These are phyloP conservation scores for Serripes groenlandicus DNA, from an alignment of 2,888 invertebrate genomes.

Conservation along the genomic window DNA sequence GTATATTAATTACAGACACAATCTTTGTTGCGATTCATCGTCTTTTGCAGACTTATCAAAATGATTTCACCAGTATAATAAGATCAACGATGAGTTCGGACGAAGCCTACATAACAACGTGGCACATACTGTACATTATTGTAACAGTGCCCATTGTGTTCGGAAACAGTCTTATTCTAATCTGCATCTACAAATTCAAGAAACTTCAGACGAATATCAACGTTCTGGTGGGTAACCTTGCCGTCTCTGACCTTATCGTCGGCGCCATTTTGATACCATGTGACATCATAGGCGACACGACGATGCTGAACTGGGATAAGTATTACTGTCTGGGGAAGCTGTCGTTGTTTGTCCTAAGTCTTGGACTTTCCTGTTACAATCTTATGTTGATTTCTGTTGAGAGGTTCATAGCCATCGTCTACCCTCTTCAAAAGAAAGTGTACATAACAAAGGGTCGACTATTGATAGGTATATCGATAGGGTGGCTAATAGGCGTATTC, in stretches of 20 bases:
- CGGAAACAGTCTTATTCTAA: slow-evolving; percentile 49
- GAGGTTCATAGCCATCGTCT: slow-evolving; percentile 36
- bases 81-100: neutral
- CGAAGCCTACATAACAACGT: slow-evolving; percentile 27
- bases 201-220: slow-evolving; percentile 38
- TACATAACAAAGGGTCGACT: slow-evolving; percentile 13
- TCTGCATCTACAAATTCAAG: slow-evolving; percentile 34
- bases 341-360: slow-evolving; percentile 41
- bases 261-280: slow-evolving; percentile 49
- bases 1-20: no score
- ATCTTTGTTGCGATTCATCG: no score
- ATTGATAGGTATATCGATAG: slow-evolving; percentile 11
- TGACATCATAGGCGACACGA: slow-evolving; percentile 22
- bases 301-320: slow-evolving; percentile 24
- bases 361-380: slow-evolving; percentile 44
- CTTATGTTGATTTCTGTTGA: slow-evolving; percentile 53
- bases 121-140: slow-evolving; percentile 34
- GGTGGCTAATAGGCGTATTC: slow-evolving; percentile 24
- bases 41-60: no score
- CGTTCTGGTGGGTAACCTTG: slow-evolving; percentile 45
- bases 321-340: slow-evolving; percentile 44
- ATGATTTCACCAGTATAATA: no score
- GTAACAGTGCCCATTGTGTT: slow-evolving; percentile 41
- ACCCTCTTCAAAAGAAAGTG: slow-evolving; percentile 15
- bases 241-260: slow-evolving; percentile 37